phyloP scores from a whole-genome alignment of 2,888 invertebrate genomes.

The Yponomeuta sedellus region DNA sequence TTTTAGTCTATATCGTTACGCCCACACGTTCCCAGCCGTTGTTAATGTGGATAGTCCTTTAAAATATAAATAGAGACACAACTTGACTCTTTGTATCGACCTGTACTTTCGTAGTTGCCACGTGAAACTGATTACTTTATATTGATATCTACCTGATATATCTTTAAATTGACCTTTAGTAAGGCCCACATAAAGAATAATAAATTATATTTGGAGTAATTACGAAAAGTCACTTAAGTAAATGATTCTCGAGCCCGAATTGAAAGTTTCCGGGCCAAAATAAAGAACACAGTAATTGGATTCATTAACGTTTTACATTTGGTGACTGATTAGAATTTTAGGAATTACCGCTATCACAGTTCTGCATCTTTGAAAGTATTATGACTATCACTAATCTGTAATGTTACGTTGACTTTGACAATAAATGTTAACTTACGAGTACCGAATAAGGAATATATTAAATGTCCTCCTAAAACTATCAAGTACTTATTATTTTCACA shows the following conservation, averaged over 20 bases:
- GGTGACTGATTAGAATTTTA: neutral
- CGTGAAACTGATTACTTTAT: neutral
- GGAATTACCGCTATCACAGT: neutral
- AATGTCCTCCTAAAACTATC: conserved; percentile 41
- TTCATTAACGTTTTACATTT: no score
- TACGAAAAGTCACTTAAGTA: neutral
- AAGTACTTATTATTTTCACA: neutral
- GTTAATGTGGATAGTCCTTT: no score
- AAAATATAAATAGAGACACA: no score
- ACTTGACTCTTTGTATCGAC: no score
- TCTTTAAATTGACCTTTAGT: neutral
- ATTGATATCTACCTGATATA: neutral
- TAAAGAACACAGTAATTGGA: neutral
- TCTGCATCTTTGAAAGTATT: neutral
- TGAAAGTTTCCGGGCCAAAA: neutral
- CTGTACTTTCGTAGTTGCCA: no score
- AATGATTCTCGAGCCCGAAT: neutral
- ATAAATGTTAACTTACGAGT: conserved; percentile 69
- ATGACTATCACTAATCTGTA: conserved; percentile 28
- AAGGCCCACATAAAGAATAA: neutral
- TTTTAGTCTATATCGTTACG: no score
- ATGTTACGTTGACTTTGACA: conserved; percentile 74
- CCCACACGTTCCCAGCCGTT: no score
- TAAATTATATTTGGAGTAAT: neutral
- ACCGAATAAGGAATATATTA: conserved; percentile 43